Conservation (phyloP, 1,140 invertebrate species). For the Zaprionus vittiger region DNA sequence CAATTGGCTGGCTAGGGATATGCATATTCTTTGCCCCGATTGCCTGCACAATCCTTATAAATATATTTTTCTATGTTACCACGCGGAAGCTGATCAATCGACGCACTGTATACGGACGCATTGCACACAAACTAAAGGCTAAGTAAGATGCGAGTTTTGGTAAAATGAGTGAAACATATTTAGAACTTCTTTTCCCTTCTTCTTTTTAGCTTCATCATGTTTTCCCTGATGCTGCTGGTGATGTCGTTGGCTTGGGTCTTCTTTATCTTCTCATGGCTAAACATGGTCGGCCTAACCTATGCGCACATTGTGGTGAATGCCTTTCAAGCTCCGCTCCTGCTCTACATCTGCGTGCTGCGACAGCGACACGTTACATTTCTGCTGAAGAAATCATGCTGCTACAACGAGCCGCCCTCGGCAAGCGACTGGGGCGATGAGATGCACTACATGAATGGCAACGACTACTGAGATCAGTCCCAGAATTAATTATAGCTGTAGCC, state of each 20-base stretch:
- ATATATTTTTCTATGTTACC: conserved; percentile 91
- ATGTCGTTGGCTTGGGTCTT: conserved; percentile 91
- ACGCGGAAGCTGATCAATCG: conserved; percentile 91
- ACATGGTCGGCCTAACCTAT: conserved; percentile 89
- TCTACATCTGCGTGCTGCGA: conserved; percentile 90
- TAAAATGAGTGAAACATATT: background rate
- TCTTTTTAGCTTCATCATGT: conserved; percentile 90
- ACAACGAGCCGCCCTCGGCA: conserved; percentile 87
- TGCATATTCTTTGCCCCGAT: conserved; percentile 92
- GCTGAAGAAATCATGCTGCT: conserved; percentile 91
- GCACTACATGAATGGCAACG: conserved; percentile 91
- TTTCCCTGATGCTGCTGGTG: conserved; percentile 89
- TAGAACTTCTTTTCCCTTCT: conserved; percentile 39
- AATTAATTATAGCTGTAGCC: conserved; percentile 26
- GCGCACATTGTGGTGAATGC: conserved; percentile 90
- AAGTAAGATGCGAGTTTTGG: conserved; percentile 85
- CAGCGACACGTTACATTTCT: conserved; percentile 91
- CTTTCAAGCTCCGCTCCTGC: conserved; percentile 89
- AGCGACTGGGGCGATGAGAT: conserved; percentile 94
- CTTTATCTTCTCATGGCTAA: conserved; percentile 89
- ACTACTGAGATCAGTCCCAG: conserved; percentile 84
- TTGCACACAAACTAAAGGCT: conserved; percentile 93
- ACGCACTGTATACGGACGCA: conserved; percentile 92
- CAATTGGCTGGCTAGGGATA: conserved; percentile 91
- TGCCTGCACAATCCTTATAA: conserved; percentile 90